These are phyloP conservation scores for Adrianichthys oophorus DNA, from an alignment of 2,797 vertebrate species.

Conservation along the genomic window DNA sequence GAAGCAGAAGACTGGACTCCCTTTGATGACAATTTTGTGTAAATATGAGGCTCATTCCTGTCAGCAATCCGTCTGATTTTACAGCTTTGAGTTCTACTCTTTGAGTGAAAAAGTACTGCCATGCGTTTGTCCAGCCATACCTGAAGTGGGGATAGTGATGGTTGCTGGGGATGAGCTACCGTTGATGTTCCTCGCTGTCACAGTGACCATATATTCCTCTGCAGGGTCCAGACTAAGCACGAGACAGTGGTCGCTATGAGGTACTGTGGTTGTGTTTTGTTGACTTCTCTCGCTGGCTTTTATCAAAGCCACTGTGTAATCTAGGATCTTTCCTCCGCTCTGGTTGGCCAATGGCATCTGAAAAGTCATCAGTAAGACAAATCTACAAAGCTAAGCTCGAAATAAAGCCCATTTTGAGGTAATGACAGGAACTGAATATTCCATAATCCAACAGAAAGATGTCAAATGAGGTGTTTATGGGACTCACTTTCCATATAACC, in stretches of 20 bases:
- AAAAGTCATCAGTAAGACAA: too few relatives aligned
- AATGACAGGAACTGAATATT: background rate
- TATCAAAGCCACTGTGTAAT: constrained; percentile 60
- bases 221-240: constrained; percentile 16
- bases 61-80: too few relatives aligned
- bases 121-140: constrained; percentile 30
- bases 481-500: constrained; percentile 73
- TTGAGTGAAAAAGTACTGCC: too few relatives aligned
- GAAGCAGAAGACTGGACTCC: too few relatives aligned
- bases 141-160: constrained; percentile 26
- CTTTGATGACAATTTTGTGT: too few relatives aligned
- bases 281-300: background rate
- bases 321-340: constrained; percentile 63
- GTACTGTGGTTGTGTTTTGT: background rate
- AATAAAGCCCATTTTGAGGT: background rate
- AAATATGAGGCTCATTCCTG: too few relatives aligned
- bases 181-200: constrained; percentile 60
- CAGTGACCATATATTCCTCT: constrained; percentile 29
- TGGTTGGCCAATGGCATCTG: constrained; percentile 51
- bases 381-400: constrained; percentile 3
- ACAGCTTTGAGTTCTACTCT: too few relatives aligned
- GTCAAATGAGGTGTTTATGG: background rate
- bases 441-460: background rate
- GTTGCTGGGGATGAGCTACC: constrained; percentile 61
- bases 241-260: background rate